These are phyloP conservation scores for Pseudotriccus pelzelni DNA, from an alignment of 2,797 vertebrate species.

Conservation along the genomic window DNA sequence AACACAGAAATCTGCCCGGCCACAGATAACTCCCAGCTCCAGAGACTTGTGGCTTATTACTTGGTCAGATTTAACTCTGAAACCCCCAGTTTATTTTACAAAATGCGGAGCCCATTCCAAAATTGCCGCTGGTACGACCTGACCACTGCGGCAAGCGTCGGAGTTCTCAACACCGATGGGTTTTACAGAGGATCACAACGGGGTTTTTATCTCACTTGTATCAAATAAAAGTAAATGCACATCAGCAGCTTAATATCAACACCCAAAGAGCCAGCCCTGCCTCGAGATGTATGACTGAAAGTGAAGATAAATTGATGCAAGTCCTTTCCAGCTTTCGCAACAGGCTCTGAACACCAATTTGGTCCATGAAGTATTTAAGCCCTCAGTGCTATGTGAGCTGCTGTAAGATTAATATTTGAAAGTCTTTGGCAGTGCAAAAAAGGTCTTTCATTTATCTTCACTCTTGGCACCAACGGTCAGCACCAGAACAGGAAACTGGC, in stretches of 20 bases:
- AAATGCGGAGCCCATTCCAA: background rate
- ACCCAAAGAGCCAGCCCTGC: constrained; percentile 27
- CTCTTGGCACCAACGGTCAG: background rate
- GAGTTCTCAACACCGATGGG: background rate
- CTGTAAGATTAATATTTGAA: constrained; percentile 73
- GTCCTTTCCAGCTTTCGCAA: background rate
- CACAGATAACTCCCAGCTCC: background rate
- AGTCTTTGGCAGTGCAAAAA: constrained; percentile 62
- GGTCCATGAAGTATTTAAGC: constrained; percentile 76
- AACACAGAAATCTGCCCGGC: background rate
- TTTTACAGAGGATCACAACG: background rate
- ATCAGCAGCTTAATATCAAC: constrained; percentile 8
- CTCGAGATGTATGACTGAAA: constrained; percentile 41
- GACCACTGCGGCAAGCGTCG: fast-evolving
- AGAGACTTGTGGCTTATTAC: background rate
- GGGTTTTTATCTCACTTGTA: constrained; percentile 12
- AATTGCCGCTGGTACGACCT: background rate
- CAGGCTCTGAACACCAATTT: background rate
- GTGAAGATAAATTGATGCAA: constrained; percentile 53
- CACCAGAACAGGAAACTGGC: background rate
- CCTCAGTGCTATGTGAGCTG: constrained; percentile 45
- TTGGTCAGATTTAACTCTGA: background rate
- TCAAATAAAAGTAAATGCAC: constrained; percentile 29
- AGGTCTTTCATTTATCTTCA: constrained; percentile 68
- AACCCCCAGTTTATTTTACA: background rate